A percentile compares a stretch with the other conserved stretches of the same genome.
Evolutionary conservation across 2,113 vertebrate species (phyloP).

Genomic region (Dipodomys spectabilis): DNA sequence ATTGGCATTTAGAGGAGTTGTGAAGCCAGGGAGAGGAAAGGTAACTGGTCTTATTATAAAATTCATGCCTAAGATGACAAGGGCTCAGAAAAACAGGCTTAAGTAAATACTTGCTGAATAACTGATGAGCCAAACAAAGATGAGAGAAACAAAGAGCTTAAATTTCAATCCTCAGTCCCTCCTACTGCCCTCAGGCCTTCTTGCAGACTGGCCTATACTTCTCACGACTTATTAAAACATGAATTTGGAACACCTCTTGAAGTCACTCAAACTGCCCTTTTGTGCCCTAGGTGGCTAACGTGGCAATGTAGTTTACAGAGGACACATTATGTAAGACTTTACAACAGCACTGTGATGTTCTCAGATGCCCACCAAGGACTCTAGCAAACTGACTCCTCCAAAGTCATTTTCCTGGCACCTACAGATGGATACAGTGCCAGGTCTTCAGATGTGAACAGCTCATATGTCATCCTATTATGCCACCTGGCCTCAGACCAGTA

Average conservation of each 20-base stretch:
- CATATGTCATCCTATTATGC: conserved; percentile 79
- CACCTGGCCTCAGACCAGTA: conserved; percentile 71
- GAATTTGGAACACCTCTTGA: conserved; percentile 48
- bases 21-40: conserved; percentile 35
- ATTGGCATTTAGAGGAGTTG: conserved; percentile 61
- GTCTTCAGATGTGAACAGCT: conserved; percentile 75
- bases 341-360: conserved; percentile 61
- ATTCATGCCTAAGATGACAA: conserved; percentile 66
- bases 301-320: conserved; percentile 73
- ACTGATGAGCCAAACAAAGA: conserved; percentile 63
- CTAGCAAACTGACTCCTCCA: conserved; percentile 69
- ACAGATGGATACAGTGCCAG: conserved; percentile 58
- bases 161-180: not conserved
- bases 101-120: conserved; percentile 61
- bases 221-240: conserved; percentile 63
- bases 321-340: conserved; percentile 66
- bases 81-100: not conserved
- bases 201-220: conserved; percentile 28
- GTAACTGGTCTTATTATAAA: conserved; percentile 53
- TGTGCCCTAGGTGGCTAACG: conserved; percentile 42
- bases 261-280: conserved; percentile 66
- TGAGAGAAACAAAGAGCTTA: conserved; percentile 42
- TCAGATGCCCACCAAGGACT: conserved; percentile 71
- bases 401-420: conserved; percentile 78
- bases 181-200: not conserved